These are phyloP conservation scores for Cabera pusaria DNA, from an alignment of 2,888 invertebrate species.

Conservation along the genomic window DNA sequence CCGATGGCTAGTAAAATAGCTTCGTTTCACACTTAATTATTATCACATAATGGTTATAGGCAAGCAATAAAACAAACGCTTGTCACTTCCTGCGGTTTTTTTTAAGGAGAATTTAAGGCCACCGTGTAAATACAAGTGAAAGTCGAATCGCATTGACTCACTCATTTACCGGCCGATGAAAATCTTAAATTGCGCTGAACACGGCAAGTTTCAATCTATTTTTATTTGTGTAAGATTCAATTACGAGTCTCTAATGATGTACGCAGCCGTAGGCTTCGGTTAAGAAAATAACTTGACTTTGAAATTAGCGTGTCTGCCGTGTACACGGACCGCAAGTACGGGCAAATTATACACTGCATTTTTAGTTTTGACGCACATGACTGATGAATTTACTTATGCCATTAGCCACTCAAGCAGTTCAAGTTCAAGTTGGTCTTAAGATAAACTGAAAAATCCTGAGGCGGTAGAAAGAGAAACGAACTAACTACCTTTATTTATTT, in stretches of 20 bases:
- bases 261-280: slow-evolving; percentile 49
- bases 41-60: slow-evolving; percentile 39
- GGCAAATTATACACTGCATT: no score
- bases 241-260: slow-evolving; percentile 62
- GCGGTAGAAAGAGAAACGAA: no score
- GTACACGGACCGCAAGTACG: slow-evolving; percentile 3
- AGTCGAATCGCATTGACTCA: slow-evolving; percentile 70
- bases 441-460: no score
- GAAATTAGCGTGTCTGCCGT: slow-evolving; percentile 39
- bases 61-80: slow-evolving; percentile 46
- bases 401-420: no score
- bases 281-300: slow-evolving; percentile 52
- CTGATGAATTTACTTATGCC: no score
- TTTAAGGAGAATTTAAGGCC: slow-evolving; percentile 74
- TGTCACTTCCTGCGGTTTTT: slow-evolving; percentile 68
- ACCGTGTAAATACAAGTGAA: slow-evolving; percentile 64
- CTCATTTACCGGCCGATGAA: slow-evolving; percentile 73
- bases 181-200: slow-evolving; percentile 74
- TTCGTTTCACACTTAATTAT: slow-evolving; percentile 40
- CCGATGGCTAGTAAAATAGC: slow-evolving; percentile 28
- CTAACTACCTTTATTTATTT: no score
- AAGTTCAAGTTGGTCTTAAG: no score
- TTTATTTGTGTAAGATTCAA: slow-evolving; percentile 75
- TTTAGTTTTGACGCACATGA: no score
- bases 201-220: slow-evolving; percentile 61